phyloP scores from a whole-genome alignment of 2,888 invertebrate species.

The Phyllotreta striolata region DNA sequence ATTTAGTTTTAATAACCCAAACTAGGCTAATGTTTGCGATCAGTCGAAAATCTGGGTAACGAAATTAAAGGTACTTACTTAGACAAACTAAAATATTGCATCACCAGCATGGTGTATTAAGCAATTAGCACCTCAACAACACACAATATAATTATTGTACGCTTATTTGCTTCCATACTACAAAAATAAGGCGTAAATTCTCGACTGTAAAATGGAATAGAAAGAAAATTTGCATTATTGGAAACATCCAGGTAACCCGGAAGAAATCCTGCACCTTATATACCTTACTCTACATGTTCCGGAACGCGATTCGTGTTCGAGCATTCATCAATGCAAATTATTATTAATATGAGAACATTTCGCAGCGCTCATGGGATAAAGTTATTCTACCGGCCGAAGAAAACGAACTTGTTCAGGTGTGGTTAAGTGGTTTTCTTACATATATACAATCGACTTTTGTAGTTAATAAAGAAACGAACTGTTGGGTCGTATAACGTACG shows the following conservation, averaged over 20 bases:
- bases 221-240: neutral
- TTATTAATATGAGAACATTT: slow-evolving; percentile 37
- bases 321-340: slow-evolving; percentile 37
- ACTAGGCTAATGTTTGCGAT: too few species aligned
- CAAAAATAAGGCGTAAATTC: too few species aligned
- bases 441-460: slow-evolving; percentile 30
- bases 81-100: too few species aligned
- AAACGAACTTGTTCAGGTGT: slow-evolving; percentile 35
- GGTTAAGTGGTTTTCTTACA: slow-evolving; percentile 30
- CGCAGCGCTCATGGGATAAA: slow-evolving; percentile 20
- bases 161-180: too few species aligned
- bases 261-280: neutral
- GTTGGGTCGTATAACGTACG: slow-evolving; percentile 20
- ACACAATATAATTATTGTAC: too few species aligned
- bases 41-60: too few species aligned
- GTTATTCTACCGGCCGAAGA: slow-evolving; percentile 23
- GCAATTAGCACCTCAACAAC: too few species aligned
- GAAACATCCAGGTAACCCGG: slow-evolving; percentile 1
- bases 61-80: too few species aligned
- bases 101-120: too few species aligned
- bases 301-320: slow-evolving; percentile 36
- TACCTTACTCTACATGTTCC: neutral
- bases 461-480: slow-evolving; percentile 21
- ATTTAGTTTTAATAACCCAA: too few species aligned
- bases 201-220: neutral